Conservation (phyloP, 92 coral and sea anemone species). For the Paramuricea clavata region DNA sequence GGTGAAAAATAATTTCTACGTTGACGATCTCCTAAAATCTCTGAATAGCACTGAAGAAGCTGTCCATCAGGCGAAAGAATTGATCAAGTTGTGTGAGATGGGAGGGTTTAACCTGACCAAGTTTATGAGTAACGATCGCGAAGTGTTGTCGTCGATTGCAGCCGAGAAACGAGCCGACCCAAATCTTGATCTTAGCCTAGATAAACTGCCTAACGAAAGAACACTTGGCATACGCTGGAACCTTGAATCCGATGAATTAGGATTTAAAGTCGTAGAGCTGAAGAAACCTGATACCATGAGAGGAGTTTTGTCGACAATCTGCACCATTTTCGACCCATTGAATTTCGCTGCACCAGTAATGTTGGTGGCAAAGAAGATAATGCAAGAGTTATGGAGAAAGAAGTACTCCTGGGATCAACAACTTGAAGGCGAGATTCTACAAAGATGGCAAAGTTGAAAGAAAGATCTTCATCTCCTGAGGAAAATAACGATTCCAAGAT, state of each 20-base stretch:
- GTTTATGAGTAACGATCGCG: slow-evolving; percentile 61
- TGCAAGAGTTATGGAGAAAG: slow-evolving; percentile 70
- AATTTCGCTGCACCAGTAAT: slow-evolving; percentile 69
- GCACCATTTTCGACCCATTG: slow-evolving; percentile 68
- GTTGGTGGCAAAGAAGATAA: slow-evolving; percentile 64
- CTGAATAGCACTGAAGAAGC: background rate
- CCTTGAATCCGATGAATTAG: slow-evolving; percentile 63
- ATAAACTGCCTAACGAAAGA: slow-evolving; percentile 67
- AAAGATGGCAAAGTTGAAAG: slow-evolving; percentile 50
- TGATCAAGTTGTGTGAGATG: slow-evolving; percentile 44
- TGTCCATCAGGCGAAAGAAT: background rate
- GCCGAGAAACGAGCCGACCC: slow-evolving; percentile 63
- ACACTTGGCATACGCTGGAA: slow-evolving; percentile 56
- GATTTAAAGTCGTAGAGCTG: slow-evolving; percentile 59
- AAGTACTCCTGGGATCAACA: slow-evolving; percentile 59
- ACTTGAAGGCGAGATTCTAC: slow-evolving; percentile 27
- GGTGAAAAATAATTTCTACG: background rate
- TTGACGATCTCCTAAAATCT: slow-evolving; percentile 8
- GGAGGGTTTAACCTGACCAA: slow-evolving; percentile 74
- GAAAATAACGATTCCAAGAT: slow-evolving; percentile 29
- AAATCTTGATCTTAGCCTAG: slow-evolving; percentile 54
- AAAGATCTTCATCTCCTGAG: background rate
- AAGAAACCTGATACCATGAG: slow-evolving; percentile 70
- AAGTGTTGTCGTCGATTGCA: slow-evolving; percentile 52
- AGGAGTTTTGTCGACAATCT: slow-evolving; percentile 63